Percentiles rank a stretch among this genome's conserved stretches.
Conservation (phyloP, 2,888 invertebrate genomes). For the Orchestes rusci region DNA sequence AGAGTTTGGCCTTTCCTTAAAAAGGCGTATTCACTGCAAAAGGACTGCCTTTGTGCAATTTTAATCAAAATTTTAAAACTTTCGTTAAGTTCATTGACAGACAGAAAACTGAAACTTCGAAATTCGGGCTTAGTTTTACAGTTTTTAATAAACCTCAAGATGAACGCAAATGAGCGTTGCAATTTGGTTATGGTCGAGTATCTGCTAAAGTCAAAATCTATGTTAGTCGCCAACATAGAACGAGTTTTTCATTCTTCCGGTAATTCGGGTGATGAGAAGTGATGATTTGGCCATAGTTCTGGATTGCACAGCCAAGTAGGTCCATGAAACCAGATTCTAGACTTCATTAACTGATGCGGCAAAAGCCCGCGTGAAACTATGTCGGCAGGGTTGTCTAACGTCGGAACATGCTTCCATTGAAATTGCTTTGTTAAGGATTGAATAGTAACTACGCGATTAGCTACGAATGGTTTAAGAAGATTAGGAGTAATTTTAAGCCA, state of each 20-base stretch:
- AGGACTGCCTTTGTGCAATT: slow-evolving; percentile 11
- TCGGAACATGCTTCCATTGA: slow-evolving; percentile 17
- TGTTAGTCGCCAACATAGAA: not conserved
- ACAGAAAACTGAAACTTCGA: too few relatives aligned
- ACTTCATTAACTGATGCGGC: slow-evolving; percentile 1
- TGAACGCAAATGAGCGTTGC: slow-evolving; percentile 9
- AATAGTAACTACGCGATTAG: slow-evolving; percentile 18
- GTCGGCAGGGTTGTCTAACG: slow-evolving; percentile 18
- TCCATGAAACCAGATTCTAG: slow-evolving; percentile 18
- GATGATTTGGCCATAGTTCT: slow-evolving; percentile 3
- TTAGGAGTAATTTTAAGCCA: slow-evolving; percentile 15
- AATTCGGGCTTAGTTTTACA: too few relatives aligned
- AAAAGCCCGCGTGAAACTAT: slow-evolving; percentile 10
- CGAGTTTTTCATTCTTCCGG: slow-evolving; percentile 8
- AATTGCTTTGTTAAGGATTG: slow-evolving; percentile 11
- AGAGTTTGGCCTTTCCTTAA: not conserved
- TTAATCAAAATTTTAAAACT: too few relatives aligned
- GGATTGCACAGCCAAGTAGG: slow-evolving; percentile 17
- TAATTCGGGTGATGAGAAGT: not conserved
- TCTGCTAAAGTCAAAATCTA: slow-evolving; percentile 10
- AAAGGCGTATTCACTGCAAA: slow-evolving; percentile 9
- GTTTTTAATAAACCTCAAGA: slow-evolving; percentile 13
- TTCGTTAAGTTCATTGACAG: too few relatives aligned
- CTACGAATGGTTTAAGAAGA: slow-evolving; percentile 18
- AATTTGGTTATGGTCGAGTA: slow-evolving; percentile 13